Evolutionary conservation across 2,113 vertebrate species (phyloP).

Genomic region (Synchiropus splendidus): DNA sequence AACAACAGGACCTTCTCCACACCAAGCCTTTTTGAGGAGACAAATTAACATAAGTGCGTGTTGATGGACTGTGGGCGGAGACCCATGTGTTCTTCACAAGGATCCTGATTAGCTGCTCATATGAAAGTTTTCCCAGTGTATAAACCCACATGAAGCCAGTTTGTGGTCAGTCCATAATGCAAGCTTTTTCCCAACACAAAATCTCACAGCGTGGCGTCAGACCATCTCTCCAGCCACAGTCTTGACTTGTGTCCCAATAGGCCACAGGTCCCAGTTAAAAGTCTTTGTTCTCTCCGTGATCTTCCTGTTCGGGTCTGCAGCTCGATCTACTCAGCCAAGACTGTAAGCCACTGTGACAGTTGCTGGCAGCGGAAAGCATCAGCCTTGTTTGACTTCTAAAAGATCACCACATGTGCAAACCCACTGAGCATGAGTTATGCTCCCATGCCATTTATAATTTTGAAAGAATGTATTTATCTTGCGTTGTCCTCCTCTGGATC

Average conservation of each 20-base stretch:
- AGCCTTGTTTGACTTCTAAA: conserved; percentile 33
- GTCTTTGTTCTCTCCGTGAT: conserved; percentile 40
- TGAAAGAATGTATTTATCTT: conserved; percentile 38
- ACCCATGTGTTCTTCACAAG: too few relatives aligned
- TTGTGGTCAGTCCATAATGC: conserved; percentile 8
- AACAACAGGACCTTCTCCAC: too few relatives aligned
- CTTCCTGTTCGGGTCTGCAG: conserved; percentile 24
- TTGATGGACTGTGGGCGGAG: too few relatives aligned
- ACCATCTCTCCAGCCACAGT: conserved; percentile 18
- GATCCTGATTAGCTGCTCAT: too few relatives aligned
- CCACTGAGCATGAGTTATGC: conserved; percentile 26
- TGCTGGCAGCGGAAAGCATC: conserved; percentile 38
- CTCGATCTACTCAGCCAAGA: conserved; percentile 29
- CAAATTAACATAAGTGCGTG: too few relatives aligned
- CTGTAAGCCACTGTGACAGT: conserved; percentile 48
- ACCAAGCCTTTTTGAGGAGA: too few relatives aligned
- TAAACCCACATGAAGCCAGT: conserved; percentile 16
- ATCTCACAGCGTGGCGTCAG: conserved; percentile 28
- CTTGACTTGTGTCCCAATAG: conserved; percentile 21
- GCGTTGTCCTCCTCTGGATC: conserved; percentile 4
- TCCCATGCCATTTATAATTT: conserved; percentile 24
- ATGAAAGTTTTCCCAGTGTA: conserved; percentile 4
- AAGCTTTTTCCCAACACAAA: not conserved
- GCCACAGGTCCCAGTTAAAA: conserved; percentile 22
- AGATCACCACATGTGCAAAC: conserved; percentile 39